Evolutionary conservation across 1,140 invertebrate genomes (phyloP), one percentile per base, ranked within the genome.

Genomic region (Ericerus pela): DNA sequence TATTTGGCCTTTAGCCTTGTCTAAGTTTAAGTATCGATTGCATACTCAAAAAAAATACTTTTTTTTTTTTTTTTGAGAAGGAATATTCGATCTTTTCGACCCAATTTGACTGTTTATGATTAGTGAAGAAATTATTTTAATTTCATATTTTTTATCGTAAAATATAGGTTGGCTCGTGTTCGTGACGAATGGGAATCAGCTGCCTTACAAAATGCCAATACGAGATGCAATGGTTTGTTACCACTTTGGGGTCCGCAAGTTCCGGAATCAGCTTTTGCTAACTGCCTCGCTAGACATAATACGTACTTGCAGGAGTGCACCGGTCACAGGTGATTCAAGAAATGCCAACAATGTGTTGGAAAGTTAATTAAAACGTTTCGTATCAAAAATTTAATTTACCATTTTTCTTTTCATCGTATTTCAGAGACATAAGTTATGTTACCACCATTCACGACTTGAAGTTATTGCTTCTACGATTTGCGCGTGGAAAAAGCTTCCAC

Each of bases 111-210:
- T 38, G 4, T 33, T 10, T 33, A 33, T 8, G 20, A 38, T 18
- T 5, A 38, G n/a, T 18, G 36, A n/a, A 6, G 14, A 3, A 14
- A 38, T 38, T 38, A 3, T 38, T 38, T 38, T 38, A 14, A 38
- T 14, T 4, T n/a, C n/a, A n/a, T n/a, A n/a, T n/a, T n/a, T n/a
- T n/a, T n/a, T n/a, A n/a, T n/a, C n/a, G n/a, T 38, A 5, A 38
- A 18, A 43, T 69, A 18, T 60, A 75, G 78, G 62, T 72, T 82
- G 62, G 80, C 81, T 2, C 66, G 82, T 60, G 77, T 77, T 31
- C 74, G 94, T 56, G 93, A 97, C 65, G 94, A 97, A 71, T 97
- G 94, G 95, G 94, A 97, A 68, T 92, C 88, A 57, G 94, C 95
- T 0, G 90, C 92, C 2, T 72, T 98, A 37, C 94, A 98, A 70